Conservation (phyloP, 2,113 vertebrate genomes). For the Setophaga coronata region DNA sequence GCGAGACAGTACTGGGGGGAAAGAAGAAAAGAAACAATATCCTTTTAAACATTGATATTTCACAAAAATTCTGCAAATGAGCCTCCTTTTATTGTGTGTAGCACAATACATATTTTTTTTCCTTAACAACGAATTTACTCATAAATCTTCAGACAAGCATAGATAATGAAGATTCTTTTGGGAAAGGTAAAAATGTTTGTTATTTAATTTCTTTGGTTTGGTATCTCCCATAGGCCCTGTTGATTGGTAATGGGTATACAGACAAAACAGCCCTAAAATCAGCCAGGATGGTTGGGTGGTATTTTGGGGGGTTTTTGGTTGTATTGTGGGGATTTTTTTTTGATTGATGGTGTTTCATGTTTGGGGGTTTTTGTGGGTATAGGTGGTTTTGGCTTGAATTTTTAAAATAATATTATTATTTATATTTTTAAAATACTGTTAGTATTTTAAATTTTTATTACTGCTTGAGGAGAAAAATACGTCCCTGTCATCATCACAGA, state of each 20-base stretch:
- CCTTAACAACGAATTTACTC: slow-evolving; percentile 84
- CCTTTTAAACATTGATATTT: slow-evolving; percentile 68
- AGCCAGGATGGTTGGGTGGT: not conserved
- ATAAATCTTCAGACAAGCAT: slow-evolving; percentile 93
- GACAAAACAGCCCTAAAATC: not conserved
- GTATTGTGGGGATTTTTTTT: not conserved
- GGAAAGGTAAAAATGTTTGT: slow-evolving; percentile 69
- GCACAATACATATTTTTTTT: not conserved
- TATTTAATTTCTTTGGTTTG: not conserved
- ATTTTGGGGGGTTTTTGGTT: not conserved
- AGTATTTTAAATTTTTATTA: not conserved
- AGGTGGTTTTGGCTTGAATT: not conserved
- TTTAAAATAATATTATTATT: too few relatives aligned
- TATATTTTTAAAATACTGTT: not conserved
- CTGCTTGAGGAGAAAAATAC: not conserved
- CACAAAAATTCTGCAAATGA: not conserved
- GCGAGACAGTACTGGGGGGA: slow-evolving; percentile 85
- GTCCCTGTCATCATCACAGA: not conserved
- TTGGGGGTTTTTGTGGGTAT: not conserved
- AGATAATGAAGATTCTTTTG: slow-evolving; percentile 84
- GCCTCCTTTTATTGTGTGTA: not conserved
- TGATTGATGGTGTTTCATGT: fast-evolving
- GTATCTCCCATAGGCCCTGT: fast-evolving
- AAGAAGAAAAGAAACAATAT: slow-evolving; percentile 97
- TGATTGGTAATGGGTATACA: not conserved